These are phyloP conservation scores for Autographa gamma DNA, from an alignment of 2,888 invertebrate genomes.

Conservation along the genomic window DNA sequence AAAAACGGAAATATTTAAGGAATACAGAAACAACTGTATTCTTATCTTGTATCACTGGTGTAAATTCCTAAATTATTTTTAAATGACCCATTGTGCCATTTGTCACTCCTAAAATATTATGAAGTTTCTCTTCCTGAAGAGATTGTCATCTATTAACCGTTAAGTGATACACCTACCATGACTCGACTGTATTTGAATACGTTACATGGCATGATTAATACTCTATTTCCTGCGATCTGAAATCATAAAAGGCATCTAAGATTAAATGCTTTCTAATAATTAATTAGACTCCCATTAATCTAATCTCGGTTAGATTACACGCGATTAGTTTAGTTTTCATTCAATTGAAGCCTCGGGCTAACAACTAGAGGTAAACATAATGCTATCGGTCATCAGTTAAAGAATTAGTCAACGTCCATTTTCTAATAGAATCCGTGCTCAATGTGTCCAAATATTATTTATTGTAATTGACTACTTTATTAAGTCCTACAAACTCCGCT, in stretches of 20 bases:
- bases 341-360: slow-evolving; percentile 53
- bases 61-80: too few species aligned
- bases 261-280: slow-evolving; percentile 39
- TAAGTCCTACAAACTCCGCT: too few species aligned
- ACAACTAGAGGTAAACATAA: slow-evolving; percentile 50
- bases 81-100: too few species aligned
- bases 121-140: too few species aligned
- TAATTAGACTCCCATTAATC: slow-evolving; percentile 53
- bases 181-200: not conserved
- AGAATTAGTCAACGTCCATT: slow-evolving; percentile 36
- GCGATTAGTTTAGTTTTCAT: slow-evolving; percentile 52
- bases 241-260: slow-evolving; percentile 43
- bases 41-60: too few species aligned
- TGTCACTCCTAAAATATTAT: too few species aligned
- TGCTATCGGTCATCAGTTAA: slow-evolving; percentile 47
- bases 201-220: slow-evolving; percentile 32
- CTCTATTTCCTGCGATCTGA: slow-evolving; percentile 40
- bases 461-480: not conserved
- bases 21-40: too few species aligned
- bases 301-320: slow-evolving; percentile 50
- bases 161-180: not conserved
- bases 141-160: not conserved
- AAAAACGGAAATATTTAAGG: too few species aligned
- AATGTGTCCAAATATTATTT: slow-evolving; percentile 15
- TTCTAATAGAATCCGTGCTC: slow-evolving; percentile 42